phyloP scores from a whole-genome alignment of 2,888 invertebrate species.

The Drosophila silvestris region DNA sequence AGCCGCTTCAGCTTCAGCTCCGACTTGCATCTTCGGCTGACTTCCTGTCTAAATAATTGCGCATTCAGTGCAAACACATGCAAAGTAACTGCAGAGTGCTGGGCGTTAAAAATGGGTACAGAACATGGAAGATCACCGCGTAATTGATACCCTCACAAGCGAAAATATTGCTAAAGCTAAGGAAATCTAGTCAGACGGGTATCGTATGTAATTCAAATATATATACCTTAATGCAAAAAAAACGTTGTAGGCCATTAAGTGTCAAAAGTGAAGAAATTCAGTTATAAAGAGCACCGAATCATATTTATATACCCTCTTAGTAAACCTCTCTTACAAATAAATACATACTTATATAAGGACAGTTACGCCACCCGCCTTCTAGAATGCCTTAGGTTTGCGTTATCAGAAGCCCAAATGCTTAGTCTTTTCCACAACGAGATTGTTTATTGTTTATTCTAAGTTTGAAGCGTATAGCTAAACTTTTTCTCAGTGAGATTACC shows the following conservation, averaged over 20 bases:
- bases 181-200: not conserved
- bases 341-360: not conserved
- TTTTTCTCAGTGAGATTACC: too few species aligned
- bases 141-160: slow-evolving; percentile 6
- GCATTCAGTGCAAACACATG: slow-evolving; percentile 59
- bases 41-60: slow-evolving; percentile 75
- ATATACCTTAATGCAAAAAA: not conserved
- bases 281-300: not conserved
- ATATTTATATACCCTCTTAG: not conserved
- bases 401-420: too few species aligned
- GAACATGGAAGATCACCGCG: slow-evolving; percentile 7
- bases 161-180: not conserved
- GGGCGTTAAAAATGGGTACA: slow-evolving; percentile 9
- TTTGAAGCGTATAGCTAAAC: too few species aligned
- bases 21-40: slow-evolving; percentile 50
- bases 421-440: too few species aligned
- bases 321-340: not conserved
- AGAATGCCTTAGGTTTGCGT: too few species aligned
- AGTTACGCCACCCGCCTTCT: not conserved
- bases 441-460: too few species aligned
- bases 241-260: not conserved
- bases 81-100: slow-evolving; percentile 33
- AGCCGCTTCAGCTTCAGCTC: slow-evolving; percentile 18
- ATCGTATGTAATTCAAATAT: not conserved
- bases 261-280: not conserved